phyloP scores from a whole-genome alignment of 1,140 invertebrate genomes.

The Aphidius gifuensis region DNA sequence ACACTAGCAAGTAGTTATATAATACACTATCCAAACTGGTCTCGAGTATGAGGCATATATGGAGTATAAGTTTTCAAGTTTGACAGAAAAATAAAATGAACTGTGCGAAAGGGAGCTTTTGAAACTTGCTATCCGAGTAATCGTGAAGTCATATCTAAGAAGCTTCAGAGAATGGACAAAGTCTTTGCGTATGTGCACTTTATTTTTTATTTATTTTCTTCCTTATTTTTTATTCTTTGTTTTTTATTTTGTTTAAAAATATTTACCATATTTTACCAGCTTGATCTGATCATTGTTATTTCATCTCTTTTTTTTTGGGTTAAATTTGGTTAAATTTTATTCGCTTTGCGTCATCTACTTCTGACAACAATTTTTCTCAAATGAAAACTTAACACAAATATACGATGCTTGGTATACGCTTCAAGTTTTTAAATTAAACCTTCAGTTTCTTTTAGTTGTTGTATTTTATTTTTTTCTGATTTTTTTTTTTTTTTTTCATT shows the following conservation, averaged over 20 bases:
- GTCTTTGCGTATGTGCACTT: background rate
- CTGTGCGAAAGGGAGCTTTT: background rate
- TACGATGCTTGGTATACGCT: slow-evolving; percentile 9
- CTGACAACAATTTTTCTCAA: slow-evolving; percentile 35
- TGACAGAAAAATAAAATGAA: slow-evolving; percentile 16
- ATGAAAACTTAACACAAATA: slow-evolving; percentile 42
- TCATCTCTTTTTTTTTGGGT: background rate
- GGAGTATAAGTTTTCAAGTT: slow-evolving; percentile 35
- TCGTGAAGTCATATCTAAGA: slow-evolving; percentile 19
- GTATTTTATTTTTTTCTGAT: slow-evolving; percentile 19
- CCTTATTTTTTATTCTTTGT: too few relatives aligned
- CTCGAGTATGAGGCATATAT: slow-evolving; percentile 13
- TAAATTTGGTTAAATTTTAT: background rate
- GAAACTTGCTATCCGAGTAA: slow-evolving; percentile 19
- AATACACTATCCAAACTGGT: slow-evolving; percentile 3
- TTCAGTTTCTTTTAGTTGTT: slow-evolving; percentile 21
- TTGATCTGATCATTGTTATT: background rate
- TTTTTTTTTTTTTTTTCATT: too few relatives aligned
- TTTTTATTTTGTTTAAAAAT: background rate
- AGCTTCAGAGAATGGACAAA: background rate
- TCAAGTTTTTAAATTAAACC: slow-evolving; percentile 22
- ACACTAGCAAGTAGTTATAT: slow-evolving; percentile 19
- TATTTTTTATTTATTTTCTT: slow-evolving; percentile 3
- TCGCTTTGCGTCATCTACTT: slow-evolving; percentile 26
- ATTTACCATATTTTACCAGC: background rate